Evolutionary conservation across 2,113 vertebrate species (phyloP), one percentile per base, ranked within the genome.

Genomic region (zebrafish (Danio rerio)): DNA sequence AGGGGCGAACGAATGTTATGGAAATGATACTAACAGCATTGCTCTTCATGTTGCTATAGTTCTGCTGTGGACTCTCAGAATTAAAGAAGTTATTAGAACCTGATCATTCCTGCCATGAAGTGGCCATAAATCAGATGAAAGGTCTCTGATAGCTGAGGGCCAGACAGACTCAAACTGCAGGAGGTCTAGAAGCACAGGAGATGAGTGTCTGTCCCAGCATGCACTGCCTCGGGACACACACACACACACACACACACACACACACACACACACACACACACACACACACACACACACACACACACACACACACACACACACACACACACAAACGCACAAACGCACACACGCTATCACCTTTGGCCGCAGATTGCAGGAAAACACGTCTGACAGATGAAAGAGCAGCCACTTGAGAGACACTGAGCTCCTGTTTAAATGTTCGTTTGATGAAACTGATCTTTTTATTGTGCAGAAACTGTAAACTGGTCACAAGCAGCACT

Each of bases 141-240:
- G 2, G 16, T 68, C 63, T 66, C 31, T 40, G 49, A 72, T 40
- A 53, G 31, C 18, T 52, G 20, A 53, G 20, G 49, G 49, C 13
- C 69, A 9, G 20, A 52, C 7, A 72, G 5, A 52, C 20, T 15
- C 69, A 53, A 31, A 5, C 20, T n/a, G 62, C 21, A 42, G 20
- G 13, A 52, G 49, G 12, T 52, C 31, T 16, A 40, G 40, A 72
- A 53, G 40, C 49, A 58, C 52, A 56, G 12, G 65, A 69, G 63
- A 80, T 1, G 31, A 65, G 52, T 9, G 4, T 55, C n/a, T 45
- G 73, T 75, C 55, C 73, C 40, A 59, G 73, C 73, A 61, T 75
- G 73, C 55, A 75, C 5, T 12, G n/a, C 73, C 73, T 75, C 40
- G 12, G 55, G 42, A 40, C 16, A 75, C 2, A 43, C 40, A 58